Evolutionary conservation across 2,113 vertebrate genomes (phyloP).

Genomic region (Mus pahari): DNA sequence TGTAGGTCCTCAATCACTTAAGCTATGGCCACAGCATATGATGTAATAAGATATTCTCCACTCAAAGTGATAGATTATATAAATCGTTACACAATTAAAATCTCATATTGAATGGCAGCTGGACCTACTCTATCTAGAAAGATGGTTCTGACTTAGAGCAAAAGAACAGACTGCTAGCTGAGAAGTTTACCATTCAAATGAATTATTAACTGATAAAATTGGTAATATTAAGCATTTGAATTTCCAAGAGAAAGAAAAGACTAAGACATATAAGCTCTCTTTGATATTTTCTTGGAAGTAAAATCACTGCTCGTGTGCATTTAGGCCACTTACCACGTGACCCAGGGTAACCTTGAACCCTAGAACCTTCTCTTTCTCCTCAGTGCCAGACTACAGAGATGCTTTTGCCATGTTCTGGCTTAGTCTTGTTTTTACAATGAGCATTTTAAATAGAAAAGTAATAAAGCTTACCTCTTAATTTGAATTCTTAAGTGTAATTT

Average conservation of each 20-base stretch:
- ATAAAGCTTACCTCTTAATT: background rate
- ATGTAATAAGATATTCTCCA: background rate
- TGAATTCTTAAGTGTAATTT: background rate
- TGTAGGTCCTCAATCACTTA: background rate
- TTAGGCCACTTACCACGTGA: too few species aligned
- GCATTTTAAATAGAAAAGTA: background rate
- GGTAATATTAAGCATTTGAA: background rate
- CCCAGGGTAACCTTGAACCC: background rate
- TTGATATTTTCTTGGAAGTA: background rate
- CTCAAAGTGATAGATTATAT: background rate
- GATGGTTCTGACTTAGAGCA: fast-evolving
- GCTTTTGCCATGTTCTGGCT: background rate
- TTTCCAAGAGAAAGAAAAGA: background rate
- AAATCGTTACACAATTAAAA: background rate
- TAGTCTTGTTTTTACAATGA: slow-evolving; percentile 8
- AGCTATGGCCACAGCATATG: background rate
- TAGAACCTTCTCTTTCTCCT: background rate
- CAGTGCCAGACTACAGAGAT: background rate
- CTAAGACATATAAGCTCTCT: background rate
- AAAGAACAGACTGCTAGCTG: background rate
- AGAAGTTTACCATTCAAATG: background rate
- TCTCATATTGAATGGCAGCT: background rate
- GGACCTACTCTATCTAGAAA: background rate
- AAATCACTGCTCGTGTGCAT: background rate
- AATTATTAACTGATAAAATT: background rate